A percentile compares a stretch with the other conserved stretches of the same genome.
phyloP scores from a whole-genome alignment of 2,797 vertebrate genomes.

The Tragopan temminckii region DNA sequence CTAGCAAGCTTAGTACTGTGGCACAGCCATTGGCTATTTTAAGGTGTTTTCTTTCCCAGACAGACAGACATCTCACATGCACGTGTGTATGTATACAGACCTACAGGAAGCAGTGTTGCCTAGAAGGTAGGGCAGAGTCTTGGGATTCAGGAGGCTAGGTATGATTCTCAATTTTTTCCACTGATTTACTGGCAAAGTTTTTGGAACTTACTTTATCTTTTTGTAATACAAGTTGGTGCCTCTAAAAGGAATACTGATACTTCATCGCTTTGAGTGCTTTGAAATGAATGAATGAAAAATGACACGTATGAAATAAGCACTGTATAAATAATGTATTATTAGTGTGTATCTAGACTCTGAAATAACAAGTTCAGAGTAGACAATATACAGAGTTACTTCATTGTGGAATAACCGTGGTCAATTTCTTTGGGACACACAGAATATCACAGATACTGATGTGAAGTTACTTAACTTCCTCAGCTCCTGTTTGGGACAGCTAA shows the following conservation, averaged over 20 bases:
- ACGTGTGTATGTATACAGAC: not conserved
- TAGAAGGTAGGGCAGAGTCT: not conserved
- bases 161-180: not conserved
- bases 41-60: conserved; percentile 47
- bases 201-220: not conserved
- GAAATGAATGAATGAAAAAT: not conserved
- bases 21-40: conserved; percentile 2
- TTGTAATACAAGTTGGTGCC: not conserved
- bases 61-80: not conserved
- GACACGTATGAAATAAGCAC: not conserved
- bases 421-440: not conserved
- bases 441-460: not conserved
- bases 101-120: not conserved
- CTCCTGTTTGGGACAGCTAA: not conserved
- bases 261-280: not conserved
- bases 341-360: not conserved
- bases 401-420: not conserved
- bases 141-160: not conserved
- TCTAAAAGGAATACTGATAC: not conserved
- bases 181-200: not conserved
- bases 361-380: not conserved
- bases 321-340: not conserved
- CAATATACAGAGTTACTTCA: not conserved
- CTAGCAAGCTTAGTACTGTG: not conserved
- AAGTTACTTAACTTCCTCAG: not conserved